Evolutionary conservation across 2,797 vertebrate genomes (phyloP).

Genomic region (Hylomyscus alleni): DNA sequence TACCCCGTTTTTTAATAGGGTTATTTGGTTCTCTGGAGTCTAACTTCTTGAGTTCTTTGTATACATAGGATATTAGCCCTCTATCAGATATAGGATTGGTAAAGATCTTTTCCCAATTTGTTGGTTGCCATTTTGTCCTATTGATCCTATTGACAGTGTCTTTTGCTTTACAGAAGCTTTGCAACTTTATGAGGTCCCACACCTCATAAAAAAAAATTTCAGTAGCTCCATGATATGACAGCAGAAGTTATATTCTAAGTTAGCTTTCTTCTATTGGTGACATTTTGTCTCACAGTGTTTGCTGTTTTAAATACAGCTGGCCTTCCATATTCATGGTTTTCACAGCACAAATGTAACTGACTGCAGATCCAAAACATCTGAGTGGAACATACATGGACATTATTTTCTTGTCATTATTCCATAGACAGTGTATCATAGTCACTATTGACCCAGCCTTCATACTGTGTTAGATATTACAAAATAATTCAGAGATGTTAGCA

Average conservation of each 20-base stretch:
- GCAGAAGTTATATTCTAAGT: conserved; percentile 1
- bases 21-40: too few species aligned
- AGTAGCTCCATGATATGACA: not conserved
- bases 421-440: not conserved
- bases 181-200: too few species aligned
- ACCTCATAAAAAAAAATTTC: conserved; percentile 40
- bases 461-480: not conserved
- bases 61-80: too few species aligned
- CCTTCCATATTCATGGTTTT: not conserved
- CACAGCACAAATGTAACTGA: not conserved
- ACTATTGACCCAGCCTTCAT: not conserved
- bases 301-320: conserved; percentile 18
- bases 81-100: too few species aligned
- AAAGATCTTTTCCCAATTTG: too few species aligned
- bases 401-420: not conserved
- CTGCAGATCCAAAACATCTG: not conserved
- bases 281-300: conserved; percentile 49
- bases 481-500: not conserved
- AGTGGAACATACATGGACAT: not conserved
- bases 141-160: too few species aligned
- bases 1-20: too few species aligned
- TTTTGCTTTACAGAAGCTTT: too few species aligned
- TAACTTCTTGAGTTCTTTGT: too few species aligned
- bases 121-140: too few species aligned
- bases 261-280: conserved; percentile 50